phyloP scores from a whole-genome alignment of 2,888 invertebrate genomes.

The Lissonota sp. region DNA sequence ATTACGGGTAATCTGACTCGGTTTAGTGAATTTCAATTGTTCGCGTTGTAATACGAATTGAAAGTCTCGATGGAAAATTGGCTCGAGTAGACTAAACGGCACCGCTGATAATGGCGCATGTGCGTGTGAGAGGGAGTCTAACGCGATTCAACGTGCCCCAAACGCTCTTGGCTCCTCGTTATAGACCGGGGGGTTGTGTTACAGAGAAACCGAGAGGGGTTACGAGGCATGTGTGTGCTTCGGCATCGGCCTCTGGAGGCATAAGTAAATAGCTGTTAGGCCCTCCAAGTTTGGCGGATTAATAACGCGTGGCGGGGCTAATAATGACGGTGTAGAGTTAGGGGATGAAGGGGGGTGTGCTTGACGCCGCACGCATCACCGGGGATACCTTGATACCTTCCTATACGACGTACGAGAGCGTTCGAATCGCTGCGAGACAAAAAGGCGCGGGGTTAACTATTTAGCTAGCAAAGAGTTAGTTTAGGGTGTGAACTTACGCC shows the following conservation, averaged over 20 bases:
- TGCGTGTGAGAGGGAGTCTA: slow-evolving; percentile 60
- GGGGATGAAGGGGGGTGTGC: slow-evolving; percentile 67
- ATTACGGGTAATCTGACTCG: slow-evolving; percentile 22
- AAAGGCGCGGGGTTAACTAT: not conserved
- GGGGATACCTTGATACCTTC: not conserved
- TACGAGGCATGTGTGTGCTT: slow-evolving; percentile 32
- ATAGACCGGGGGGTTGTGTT: not conserved
- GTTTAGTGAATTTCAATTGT: slow-evolving; percentile 47
- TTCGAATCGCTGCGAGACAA: not conserved
- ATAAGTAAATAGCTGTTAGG: slow-evolving; percentile 40
- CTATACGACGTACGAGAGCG: not conserved
- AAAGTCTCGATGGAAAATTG: slow-evolving; percentile 50
- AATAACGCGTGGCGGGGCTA: slow-evolving; percentile 82
- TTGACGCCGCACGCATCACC: slow-evolving; percentile 46
- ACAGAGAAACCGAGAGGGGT: slow-evolving; percentile 29
- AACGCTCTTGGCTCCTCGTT: slow-evolving; percentile 24
- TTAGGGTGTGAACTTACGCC: no score
- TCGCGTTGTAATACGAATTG: slow-evolving; percentile 3
- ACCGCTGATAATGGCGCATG: slow-evolving; percentile 64
- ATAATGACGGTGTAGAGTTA: slow-evolving; percentile 80
- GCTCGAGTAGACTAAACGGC: slow-evolving; percentile 54
- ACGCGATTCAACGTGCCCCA: slow-evolving; percentile 40
- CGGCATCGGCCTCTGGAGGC: slow-evolving; percentile 11
- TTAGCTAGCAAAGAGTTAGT: no score
- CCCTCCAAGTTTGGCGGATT: slow-evolving; percentile 78